Evolutionary conservation across 2,888 invertebrate species (phyloP).

Genomic region (Buathra laborator): DNA sequence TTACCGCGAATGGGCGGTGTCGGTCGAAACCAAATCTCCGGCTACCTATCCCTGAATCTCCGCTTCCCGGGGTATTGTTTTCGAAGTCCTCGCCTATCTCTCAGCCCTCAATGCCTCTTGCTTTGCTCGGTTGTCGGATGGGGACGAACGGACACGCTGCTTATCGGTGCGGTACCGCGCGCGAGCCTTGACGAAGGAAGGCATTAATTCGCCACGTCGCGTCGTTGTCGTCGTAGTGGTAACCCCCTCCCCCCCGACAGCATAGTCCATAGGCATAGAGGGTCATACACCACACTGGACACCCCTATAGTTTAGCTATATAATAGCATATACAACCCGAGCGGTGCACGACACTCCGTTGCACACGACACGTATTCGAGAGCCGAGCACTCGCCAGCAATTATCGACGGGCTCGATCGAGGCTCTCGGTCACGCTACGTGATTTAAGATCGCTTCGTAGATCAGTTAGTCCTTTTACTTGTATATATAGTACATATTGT

Average conservation of each 20-base stretch:
- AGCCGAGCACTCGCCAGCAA: slow-evolving; percentile 38
- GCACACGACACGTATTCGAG: slow-evolving; percentile 55
- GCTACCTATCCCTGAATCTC: slow-evolving; percentile 18
- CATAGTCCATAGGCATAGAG: neutral
- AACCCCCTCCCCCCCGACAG: neutral
- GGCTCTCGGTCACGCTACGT: slow-evolving; percentile 60
- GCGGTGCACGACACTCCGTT: slow-evolving; percentile 55
- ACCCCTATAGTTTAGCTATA: slow-evolving; percentile 5
- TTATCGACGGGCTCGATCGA: slow-evolving; percentile 63
- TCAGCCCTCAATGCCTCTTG: slow-evolving; percentile 39
- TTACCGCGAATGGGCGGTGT: slow-evolving; percentile 67
- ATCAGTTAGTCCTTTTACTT: slow-evolving; percentile 36
- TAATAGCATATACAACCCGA: slow-evolving; percentile 6
- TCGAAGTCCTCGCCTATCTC: slow-evolving; percentile 57
- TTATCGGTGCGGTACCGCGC: slow-evolving; percentile 63
- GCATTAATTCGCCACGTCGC: slow-evolving; percentile 67
- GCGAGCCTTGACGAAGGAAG: slow-evolving; percentile 47
- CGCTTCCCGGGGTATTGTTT: slow-evolving; percentile 57
- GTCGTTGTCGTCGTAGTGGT: slow-evolving; percentile 39
- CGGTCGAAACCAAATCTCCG: slow-evolving; percentile 60
- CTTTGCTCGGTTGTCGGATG: slow-evolving; percentile 29
- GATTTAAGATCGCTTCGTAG: slow-evolving; percentile 63
- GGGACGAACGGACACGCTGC: slow-evolving; percentile 59
- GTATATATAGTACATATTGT: slow-evolving; percentile 22
- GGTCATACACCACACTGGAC: neutral